phyloP scores from a whole-genome alignment of 1,140 invertebrate species.

The Drosophila orosa region DNA sequence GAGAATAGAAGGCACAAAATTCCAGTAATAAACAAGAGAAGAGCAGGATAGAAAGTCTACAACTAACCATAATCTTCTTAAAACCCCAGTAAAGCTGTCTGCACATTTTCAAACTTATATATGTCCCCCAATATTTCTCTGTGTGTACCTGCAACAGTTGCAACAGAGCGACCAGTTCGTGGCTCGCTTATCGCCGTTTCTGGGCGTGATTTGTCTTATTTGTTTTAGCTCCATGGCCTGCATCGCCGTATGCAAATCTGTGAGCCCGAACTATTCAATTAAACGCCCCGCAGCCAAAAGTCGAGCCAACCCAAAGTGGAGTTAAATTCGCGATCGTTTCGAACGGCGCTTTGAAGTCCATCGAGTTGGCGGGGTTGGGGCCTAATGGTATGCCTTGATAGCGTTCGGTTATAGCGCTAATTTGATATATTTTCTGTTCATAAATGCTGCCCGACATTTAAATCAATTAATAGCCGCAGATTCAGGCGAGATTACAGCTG shows the following conservation, averaged over 20 bases:
- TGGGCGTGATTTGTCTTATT: conserved; percentile 74
- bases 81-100: neutral
- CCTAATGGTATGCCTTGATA: conserved; percentile 48
- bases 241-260: conserved; percentile 62
- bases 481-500: conserved; percentile 26
- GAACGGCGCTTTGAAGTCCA: conserved; percentile 66
- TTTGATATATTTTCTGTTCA: conserved; percentile 75
- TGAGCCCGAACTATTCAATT: conserved; percentile 72
- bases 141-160: conserved; percentile 19
- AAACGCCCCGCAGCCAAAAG: conserved; percentile 74
- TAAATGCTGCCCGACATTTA: conserved; percentile 66
- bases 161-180: conserved; percentile 37
- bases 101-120: neutral
- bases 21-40: neutral
- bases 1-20: neutral
- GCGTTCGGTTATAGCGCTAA: conserved; percentile 62
- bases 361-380: conserved; percentile 11
- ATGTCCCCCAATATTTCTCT: neutral
- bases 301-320: conserved; percentile 37
- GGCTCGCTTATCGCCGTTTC: conserved; percentile 57
- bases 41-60: neutral
- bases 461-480: conserved; percentile 67
- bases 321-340: conserved; percentile 40
- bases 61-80: neutral
- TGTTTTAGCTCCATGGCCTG: conserved; percentile 21